Base-by-base conservation (phyloP, 2,888 invertebrate genomes). In the Caenorhabditis angaria region DNA sequence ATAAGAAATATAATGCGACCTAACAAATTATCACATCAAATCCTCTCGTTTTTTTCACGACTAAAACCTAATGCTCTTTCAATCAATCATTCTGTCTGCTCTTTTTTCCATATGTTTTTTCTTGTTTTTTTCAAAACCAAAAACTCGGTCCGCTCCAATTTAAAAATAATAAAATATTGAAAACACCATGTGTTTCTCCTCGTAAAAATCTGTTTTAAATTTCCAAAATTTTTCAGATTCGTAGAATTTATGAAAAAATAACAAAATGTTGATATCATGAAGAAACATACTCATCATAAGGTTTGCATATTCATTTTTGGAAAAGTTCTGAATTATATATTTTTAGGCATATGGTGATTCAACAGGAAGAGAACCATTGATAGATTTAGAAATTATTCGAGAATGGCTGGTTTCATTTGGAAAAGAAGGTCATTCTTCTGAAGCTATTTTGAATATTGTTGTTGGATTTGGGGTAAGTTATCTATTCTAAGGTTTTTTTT, bases 391-490 rank as follows among this genome's bases (percentile, higher is more conserved):
- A 51, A 62, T 55, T 1, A 61, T 72, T 20, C 32, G 53, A 47
- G 28, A 57, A 65, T 72, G 72, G 72, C 24, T 72, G n/a, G 41
- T 59, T n/a, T 68, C 72, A 22, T 68, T 72, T 29, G 68, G 72
- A 54, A 65, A 65, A 20, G 65, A 72, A 55, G 72, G 72, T n/a
- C 68, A 72, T 28, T 65, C 65, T 12, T 67, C 72, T 5, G 72
- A 72, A 56, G 67, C 68, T 6, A 58, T 72, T 1, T 61, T 72
- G 20, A 72, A 72, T 59, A 61, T 72, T 10, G 10, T 72, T 0
- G 60, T 72, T 27, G 65, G 68, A 0, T 12, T 72, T n/a, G 72
- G 68, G 29, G 72, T 72, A n/a, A 35, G 61, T 53, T 61, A n/a
- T n/a, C n/a, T 48, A 61, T 32, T 20, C 22, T n/a, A n/a, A n/a